Evolutionary conservation across 2,797 vertebrate genomes (phyloP).

Genomic region (Tiaroga cobitis): DNA sequence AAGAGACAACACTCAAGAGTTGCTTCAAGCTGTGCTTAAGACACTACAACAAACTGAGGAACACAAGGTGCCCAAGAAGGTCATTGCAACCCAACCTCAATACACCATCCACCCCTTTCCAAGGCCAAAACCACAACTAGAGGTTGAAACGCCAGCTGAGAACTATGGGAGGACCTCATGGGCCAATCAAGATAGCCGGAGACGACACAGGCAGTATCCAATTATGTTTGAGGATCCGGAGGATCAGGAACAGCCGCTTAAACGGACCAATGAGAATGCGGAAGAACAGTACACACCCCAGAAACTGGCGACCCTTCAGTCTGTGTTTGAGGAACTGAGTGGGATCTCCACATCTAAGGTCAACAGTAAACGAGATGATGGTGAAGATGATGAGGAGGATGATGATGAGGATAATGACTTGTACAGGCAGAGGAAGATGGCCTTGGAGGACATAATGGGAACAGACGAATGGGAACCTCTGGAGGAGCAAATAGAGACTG

Average conservation of each 20-base stretch:
- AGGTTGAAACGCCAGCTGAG: background rate
- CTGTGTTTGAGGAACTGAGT: slow-evolving; percentile 92
- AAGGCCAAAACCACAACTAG: slow-evolving; percentile 2
- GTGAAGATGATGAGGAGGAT: slow-evolving; percentile 73
- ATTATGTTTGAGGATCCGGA: slow-evolving; percentile 83
- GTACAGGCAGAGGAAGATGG: slow-evolving; percentile 84
- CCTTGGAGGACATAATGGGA: slow-evolving; percentile 83
- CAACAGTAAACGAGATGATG: slow-evolving; percentile 79
- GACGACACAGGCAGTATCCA: slow-evolving; percentile 78
- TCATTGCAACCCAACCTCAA: background rate
- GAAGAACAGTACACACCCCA: slow-evolving; percentile 95
- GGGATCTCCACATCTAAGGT: slow-evolving; percentile 77
- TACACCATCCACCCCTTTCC: slow-evolving; percentile 46
- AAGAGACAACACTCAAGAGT: slow-evolving; percentile 84
- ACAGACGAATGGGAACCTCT: slow-evolving; percentile 85
- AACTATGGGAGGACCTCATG: slow-evolving; percentile 77
- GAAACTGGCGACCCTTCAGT: slow-evolving; percentile 92
- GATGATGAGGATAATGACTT: slow-evolving; percentile 78
- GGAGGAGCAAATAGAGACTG: slow-evolving; percentile 83
- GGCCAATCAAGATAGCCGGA: slow-evolving; percentile 69
- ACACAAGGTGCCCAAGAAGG: slow-evolving; percentile 51
- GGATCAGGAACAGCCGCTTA: slow-evolving; percentile 76
- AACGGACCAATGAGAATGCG: slow-evolving; percentile 93
- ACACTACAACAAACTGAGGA: slow-evolving; percentile 82
- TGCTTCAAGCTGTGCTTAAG: slow-evolving; percentile 87